Evolutionary conservation across 2,113 vertebrate genomes (phyloP).

Genomic region (Salvator merianae): DNA sequence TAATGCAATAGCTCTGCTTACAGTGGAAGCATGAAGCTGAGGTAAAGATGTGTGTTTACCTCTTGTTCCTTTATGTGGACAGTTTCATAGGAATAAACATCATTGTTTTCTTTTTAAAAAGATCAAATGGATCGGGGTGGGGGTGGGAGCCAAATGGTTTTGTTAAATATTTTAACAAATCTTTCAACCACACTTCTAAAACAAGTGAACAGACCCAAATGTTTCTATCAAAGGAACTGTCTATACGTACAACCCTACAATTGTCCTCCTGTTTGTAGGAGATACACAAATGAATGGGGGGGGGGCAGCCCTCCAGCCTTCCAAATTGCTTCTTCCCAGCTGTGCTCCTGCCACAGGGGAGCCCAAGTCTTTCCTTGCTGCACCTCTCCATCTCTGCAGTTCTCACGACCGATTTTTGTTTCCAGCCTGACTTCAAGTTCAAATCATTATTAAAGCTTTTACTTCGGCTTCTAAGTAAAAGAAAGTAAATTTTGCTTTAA

Average conservation of each 20-base stretch:
- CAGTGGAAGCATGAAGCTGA: slow-evolving; percentile 41
- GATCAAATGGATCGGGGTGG: slow-evolving; percentile 55
- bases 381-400: slow-evolving; percentile 42
- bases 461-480: slow-evolving; percentile 38
- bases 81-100: slow-evolving; percentile 55
- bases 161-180: slow-evolving; percentile 71
- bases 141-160: slow-evolving; percentile 21
- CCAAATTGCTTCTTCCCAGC: neutral
- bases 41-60: slow-evolving; percentile 54
- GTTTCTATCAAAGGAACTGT: slow-evolving; percentile 71
- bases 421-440: slow-evolving; percentile 67
- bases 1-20: slow-evolving; percentile 64
- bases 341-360: neutral
- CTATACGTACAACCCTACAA: slow-evolving; percentile 56
- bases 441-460: slow-evolving; percentile 47
- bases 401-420: slow-evolving; percentile 36
- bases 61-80: slow-evolving; percentile 57
- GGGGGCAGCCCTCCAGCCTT: neutral
- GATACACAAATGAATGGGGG: slow-evolving; percentile 52
- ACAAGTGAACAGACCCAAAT: slow-evolving; percentile 42
- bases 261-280: slow-evolving; percentile 63
- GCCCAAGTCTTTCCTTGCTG: neutral
- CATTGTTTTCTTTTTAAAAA: slow-evolving; percentile 72
- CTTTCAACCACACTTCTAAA: slow-evolving; percentile 66
- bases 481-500: slow-evolving; percentile 57